phyloP scores from a whole-genome alignment of 2,113 vertebrate species.

The Hystrix brachyura region DNA sequence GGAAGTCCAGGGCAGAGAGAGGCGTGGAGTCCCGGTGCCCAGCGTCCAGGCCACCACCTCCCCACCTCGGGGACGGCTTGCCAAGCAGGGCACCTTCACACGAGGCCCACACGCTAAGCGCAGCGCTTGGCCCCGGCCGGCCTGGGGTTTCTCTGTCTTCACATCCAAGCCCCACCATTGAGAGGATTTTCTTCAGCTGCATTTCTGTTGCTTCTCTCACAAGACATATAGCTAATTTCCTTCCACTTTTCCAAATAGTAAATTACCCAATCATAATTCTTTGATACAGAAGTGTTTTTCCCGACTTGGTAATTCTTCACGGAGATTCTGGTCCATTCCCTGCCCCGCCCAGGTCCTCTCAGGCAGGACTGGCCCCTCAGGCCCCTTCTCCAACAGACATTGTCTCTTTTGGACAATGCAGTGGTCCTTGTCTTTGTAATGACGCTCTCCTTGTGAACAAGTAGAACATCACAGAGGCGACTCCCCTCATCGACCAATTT shows the following conservation, averaged over 20 bases:
- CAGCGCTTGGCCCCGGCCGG: accelerated
- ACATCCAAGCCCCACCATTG: background rate
- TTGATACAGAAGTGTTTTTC: background rate
- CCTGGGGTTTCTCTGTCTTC: background rate
- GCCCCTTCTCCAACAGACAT: background rate
- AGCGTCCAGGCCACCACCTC: background rate
- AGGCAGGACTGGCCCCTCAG: background rate
- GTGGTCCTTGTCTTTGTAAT: background rate
- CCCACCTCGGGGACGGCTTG: too few relatives aligned
- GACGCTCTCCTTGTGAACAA: background rate
- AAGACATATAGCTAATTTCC: background rate
- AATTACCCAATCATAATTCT: background rate
- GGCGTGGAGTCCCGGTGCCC: background rate
- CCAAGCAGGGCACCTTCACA: background rate
- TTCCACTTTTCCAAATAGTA: background rate
- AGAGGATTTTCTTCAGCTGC: background rate
- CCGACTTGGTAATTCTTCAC: background rate
- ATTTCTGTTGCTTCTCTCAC: background rate
- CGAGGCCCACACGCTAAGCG: background rate
- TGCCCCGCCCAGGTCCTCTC: background rate
- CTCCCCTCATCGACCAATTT: background rate
- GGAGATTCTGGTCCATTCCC: background rate
- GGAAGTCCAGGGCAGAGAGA: background rate
- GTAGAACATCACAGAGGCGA: background rate
- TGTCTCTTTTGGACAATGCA: background rate